Evolutionary conservation across 2,888 invertebrate genomes (phyloP).

Genomic region (Limnephilus lunatus): DNA sequence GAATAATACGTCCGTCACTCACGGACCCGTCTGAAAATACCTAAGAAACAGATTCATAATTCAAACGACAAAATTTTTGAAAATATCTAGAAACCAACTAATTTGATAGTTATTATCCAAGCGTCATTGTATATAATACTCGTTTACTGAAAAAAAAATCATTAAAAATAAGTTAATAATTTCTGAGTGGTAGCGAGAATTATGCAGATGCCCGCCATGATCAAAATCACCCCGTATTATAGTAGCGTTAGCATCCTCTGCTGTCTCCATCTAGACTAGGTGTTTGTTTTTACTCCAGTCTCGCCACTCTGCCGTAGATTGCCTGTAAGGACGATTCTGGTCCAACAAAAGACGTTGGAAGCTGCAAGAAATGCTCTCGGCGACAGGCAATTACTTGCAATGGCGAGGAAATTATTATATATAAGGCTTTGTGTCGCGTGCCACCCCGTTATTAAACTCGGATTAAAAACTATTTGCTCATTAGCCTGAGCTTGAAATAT

Average conservation of each 20-base stretch:
- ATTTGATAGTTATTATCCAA: too few relatives aligned
- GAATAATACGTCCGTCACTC: too few relatives aligned
- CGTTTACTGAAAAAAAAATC: too few relatives aligned
- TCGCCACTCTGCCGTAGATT: background rate
- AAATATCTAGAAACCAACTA: too few relatives aligned
- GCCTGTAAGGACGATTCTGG: background rate
- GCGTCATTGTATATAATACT: too few relatives aligned
- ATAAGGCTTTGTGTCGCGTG: slow-evolving; percentile 18
- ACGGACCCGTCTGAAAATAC: too few relatives aligned
- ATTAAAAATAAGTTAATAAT: too few relatives aligned
- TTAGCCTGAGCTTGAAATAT: background rate
- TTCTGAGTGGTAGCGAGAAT: too few relatives aligned
- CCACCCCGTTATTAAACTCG: slow-evolving; percentile 20
- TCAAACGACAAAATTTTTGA: too few relatives aligned
- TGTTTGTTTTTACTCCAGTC: background rate
- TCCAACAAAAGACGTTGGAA: slow-evolving; percentile 30
- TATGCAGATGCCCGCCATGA: too few relatives aligned
- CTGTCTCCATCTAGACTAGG: background rate
- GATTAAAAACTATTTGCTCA: slow-evolving; percentile 14
- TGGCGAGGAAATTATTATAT: slow-evolving; percentile 16
- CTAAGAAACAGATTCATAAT: too few relatives aligned
- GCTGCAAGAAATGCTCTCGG: slow-evolving; percentile 36
- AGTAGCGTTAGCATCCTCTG: background rate
- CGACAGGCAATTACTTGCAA: slow-evolving; percentile 45
- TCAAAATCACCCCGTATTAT: too few relatives aligned